Evolutionary conservation across 2,888 invertebrate genomes (phyloP), one percentile per base, ranked within the genome.

Genomic region (Subacronicta megacephala): DNA sequence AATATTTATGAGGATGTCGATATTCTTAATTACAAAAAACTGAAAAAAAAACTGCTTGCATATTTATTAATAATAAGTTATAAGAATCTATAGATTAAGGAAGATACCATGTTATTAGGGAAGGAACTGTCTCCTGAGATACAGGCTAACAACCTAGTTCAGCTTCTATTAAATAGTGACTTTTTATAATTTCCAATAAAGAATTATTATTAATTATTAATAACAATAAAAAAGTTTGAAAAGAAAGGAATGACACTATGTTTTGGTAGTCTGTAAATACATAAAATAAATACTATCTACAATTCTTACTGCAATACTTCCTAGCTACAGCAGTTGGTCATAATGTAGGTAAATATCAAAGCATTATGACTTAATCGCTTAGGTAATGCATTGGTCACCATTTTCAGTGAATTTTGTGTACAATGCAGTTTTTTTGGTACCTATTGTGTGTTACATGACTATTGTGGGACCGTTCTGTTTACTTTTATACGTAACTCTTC

Each of bases 301-400:
- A 26, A 17, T 31, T 42, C 6, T 26, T n/a, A 40, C 26, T 36
- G 20, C 16, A 31, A 15, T 3, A 18, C 10, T 1, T n/a, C n/a
- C n/a, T 29, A n/a, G 16, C 18, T 63, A 29, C 18, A 29, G 1
- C 53, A 40, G n/a, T 37, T 41, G 36, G 44, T 7, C 46, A 46
- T 42, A 47, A 59, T 35, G 33, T 26, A 18, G 3, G 2, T 44
- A 35, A 10, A 18, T 53, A 53, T 55, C 51, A 57, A 55, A 58
- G 12, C 15, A n/a, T 15, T 63, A 57, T 83, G 83, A 86, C 80
- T 81, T 81, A 82, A 68, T 52, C 56, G 63, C 51, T 84, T 82
- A 80, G 77, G 77, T 80, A 80, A 82, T 59, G 59, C 62, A 73
- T 79, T 79, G 71, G 75, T 83, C 71, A 75, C 60, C 52, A 44